Evolutionary conservation across 23 tunicate genomes (phyloP).

Genomic region (Halocynthia roretzi): DNA sequence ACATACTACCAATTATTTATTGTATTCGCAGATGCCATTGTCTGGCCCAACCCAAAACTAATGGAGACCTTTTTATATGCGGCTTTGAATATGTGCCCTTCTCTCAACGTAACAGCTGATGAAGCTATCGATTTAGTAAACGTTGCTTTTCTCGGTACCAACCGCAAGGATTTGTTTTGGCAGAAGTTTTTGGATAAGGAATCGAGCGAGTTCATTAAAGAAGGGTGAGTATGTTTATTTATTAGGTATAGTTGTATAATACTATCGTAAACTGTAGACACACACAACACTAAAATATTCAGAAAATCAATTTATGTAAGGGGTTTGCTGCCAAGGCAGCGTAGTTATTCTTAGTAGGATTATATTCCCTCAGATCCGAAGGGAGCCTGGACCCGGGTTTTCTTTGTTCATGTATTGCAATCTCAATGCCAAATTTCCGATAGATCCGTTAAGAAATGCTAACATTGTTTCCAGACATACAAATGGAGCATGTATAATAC

Average conservation of each 20-base stretch:
- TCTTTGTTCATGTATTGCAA: no score
- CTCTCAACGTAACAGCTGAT: conserved; percentile 45
- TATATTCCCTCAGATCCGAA: background rate
- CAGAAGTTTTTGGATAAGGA: conserved; percentile 45
- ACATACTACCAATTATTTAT: no score
- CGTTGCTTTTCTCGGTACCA: conserved; percentile 46
- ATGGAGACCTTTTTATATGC: conserved; percentile 49
- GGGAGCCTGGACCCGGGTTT: no score
- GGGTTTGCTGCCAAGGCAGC: background rate
- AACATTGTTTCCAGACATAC: no score
- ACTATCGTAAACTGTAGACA: no score
- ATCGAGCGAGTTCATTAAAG: conserved; percentile 39
- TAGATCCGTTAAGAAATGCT: no score
- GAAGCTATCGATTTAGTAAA: conserved; percentile 63
- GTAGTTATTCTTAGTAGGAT: background rate
- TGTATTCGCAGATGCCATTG: conserved; percentile 41
- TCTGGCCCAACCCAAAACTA: conserved; percentile 53
- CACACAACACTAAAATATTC: background rate
- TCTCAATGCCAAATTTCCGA: no score
- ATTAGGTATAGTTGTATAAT: no score
- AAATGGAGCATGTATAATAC: no score
- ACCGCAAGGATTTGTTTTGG: conserved; percentile 25
- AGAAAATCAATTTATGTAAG: background rate
- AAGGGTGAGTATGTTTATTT: conserved; percentile 31
- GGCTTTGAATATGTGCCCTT: conserved; percentile 71